phyloP scores from a whole-genome alignment of 2,113 vertebrate genomes.

The Rhea pennata region DNA sequence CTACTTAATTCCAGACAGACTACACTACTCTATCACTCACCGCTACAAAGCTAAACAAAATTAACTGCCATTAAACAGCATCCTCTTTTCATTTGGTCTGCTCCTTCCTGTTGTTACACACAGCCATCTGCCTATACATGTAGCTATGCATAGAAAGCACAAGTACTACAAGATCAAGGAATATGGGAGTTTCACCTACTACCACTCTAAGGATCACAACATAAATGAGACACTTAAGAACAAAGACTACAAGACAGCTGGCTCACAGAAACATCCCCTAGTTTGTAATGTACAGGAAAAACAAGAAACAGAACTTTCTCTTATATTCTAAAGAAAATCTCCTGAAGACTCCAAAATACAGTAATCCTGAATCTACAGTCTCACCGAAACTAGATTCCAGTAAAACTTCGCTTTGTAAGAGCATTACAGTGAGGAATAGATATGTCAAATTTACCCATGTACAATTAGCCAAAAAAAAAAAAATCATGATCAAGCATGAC shows the following conservation, averaged over 20 bases:
- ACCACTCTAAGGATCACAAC: not conserved
- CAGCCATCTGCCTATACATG: not conserved
- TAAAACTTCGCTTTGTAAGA: not conserved
- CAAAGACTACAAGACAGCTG: not conserved
- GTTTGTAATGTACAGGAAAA: not conserved
- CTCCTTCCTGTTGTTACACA: not conserved
- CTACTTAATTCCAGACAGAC: not conserved
- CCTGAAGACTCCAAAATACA: not conserved
- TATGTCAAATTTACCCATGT: not conserved
- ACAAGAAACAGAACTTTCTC: not conserved
- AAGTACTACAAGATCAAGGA: not conserved
- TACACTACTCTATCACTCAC: not conserved
- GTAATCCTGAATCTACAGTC: not conserved
- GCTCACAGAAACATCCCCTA: not conserved
- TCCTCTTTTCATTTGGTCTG: not conserved
- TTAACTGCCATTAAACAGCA: fast-evolving
- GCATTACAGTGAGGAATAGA: not conserved
- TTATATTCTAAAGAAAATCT: not conserved
- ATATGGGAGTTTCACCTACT: not conserved
- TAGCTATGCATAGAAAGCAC: not conserved
- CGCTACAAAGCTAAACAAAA: not conserved
- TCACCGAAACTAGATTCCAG: fast-evolving
- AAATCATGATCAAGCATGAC: not conserved
- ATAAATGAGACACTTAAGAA: not conserved
- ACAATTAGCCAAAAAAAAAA: not conserved